A percentile compares a stretch with the other conserved stretches of the same genome.
These are phyloP conservation scores for Merluccius polli DNA, from an alignment of 2,797 vertebrate species.

Conservation along the genomic window DNA sequence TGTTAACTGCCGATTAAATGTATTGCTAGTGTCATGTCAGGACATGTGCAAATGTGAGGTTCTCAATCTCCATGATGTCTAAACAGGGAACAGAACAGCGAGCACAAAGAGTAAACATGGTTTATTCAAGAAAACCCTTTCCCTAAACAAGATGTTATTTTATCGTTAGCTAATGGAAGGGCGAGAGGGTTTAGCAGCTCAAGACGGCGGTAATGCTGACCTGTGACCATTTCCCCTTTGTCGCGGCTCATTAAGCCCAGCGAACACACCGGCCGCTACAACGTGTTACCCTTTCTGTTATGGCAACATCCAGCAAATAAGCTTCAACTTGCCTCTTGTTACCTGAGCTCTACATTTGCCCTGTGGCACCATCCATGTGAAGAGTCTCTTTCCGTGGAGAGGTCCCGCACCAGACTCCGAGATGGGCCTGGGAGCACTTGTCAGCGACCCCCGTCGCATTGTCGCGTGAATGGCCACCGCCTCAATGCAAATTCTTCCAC, in stretches of 20 bases:
- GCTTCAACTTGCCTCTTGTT: conserved; percentile 64
- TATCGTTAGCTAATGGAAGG: conserved; percentile 7
- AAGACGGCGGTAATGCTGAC: conserved; percentile 43
- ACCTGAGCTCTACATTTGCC: conserved; percentile 62
- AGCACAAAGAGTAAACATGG: neutral
- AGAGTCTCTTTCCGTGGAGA: conserved; percentile 62
- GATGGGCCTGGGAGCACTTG: conserved; percentile 55
- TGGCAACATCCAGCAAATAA: conserved; percentile 69
- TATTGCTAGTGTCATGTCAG: neutral
- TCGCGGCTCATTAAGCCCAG: conserved; percentile 58
- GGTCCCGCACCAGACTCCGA: conserved; percentile 44
- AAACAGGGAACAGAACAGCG: too few species aligned
- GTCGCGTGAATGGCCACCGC: conserved; percentile 60
- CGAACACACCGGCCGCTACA: conserved; percentile 61
- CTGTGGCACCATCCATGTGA: conserved; percentile 65
- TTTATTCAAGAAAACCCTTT: neutral
- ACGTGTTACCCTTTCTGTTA: conserved; percentile 69
- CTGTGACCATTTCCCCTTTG: conserved; percentile 59
- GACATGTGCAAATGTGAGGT: too few species aligned
- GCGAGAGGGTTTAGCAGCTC: conserved; percentile 36
- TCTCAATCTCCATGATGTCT: neutral
- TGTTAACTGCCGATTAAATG: neutral
- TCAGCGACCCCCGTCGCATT: conserved; percentile 60
- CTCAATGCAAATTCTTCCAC: conserved; percentile 71
- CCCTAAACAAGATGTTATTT: conserved; percentile 4